Base-by-base conservation (phyloP, 2,888 invertebrate species). In the Helobdella robusta region DNA sequence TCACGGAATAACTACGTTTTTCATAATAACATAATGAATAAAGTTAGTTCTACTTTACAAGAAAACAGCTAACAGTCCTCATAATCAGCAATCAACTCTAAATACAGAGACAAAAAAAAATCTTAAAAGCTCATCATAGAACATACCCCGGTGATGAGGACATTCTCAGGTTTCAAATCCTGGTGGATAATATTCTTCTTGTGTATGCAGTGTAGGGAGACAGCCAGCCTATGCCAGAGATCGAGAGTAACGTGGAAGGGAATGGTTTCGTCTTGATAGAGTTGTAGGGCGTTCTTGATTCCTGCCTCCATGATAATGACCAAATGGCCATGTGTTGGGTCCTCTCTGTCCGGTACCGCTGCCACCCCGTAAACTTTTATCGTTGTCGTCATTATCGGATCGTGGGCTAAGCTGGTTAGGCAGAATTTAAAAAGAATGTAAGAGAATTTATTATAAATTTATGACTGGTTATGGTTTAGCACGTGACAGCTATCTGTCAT, bases 141-240 rank as follows among this genome's bases (percentile, higher is more conserved):
- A 11, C 6, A 50, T 50, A 71, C 71, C 34, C 66, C 66, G 23
- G 69, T 71, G 36, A 72, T 59, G 15, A 72, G 67, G 20, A 72
- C 67, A 50, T 72, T 72, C 50, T 72, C 70, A 4, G 70, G 72
- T 44, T 71, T 71, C 35, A 72, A 66, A 64, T 72, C 72, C 28
- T 71, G 72, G 50, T 72, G 72, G 4, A 72, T 68, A 66, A 72
- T 72, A 35, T 66, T 66, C 56, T 67, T 69, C 20, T 32, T 64
- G 50, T 72, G 72, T 32, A 72, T 65, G 30, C 48, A 62, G 65
- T 70, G 66, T 34, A 72, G 44, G 2, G 69, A 67, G 6, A 67
- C 69, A 2, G 71, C 68, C 15, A 72, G 63, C n/a, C 66, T 46
- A n/a, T 61, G 58, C 66, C 68, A 72, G 28, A 72, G 59, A 35